Base-by-base conservation (phyloP, 2,113 vertebrate species). In the Rhinolophus ferrumequinum region DNA sequence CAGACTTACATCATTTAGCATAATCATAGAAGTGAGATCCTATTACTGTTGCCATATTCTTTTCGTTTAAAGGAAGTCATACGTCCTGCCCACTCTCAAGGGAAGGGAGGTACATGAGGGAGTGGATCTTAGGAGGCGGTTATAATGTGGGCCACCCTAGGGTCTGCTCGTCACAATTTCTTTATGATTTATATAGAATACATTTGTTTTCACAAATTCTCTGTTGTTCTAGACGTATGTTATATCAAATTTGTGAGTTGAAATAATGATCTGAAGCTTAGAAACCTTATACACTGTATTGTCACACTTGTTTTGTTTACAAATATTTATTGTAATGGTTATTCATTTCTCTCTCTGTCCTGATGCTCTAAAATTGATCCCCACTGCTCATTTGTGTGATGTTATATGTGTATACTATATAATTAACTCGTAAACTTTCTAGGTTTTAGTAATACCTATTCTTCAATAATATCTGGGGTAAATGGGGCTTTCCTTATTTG, bases 301-400 rank as follows among this genome's bases (percentile, higher is more conserved):
- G 6, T 47, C 35, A 81, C 10, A 41, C 22, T 69, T 38, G 69
- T 19, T 64, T 75, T 21, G 15, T 47, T 85, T 62, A 30, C 64
- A 90, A 93, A 60, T 70, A 73, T 35, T 90, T 89, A 81, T 62
- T 87, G 3, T 76, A 67, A 76, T 84, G 30, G 60, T 11, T 90
- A 88, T 88, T 84, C 1, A 62, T 83, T 81, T 92, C 6, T 87
- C 21, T 85, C 10, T 77, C 6, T 75, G 47, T 76, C 60, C 22
- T 85, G 35, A 81, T 1, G 6, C 10, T 64, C 28, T 62, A 24
- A 91, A n/a, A 30, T 81, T 33, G 72, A 54, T 60, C 8, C 6
- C 30, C 14, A 70, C 12, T 26, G 26, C 12, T 80, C 24, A 70
- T 67, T 15, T 41, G 22, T 64, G 30, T 62, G 22, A 62, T 64